Evolutionary conservation across 2,888 invertebrate species (phyloP).

Genomic region (Leistus spinibarbis): DNA sequence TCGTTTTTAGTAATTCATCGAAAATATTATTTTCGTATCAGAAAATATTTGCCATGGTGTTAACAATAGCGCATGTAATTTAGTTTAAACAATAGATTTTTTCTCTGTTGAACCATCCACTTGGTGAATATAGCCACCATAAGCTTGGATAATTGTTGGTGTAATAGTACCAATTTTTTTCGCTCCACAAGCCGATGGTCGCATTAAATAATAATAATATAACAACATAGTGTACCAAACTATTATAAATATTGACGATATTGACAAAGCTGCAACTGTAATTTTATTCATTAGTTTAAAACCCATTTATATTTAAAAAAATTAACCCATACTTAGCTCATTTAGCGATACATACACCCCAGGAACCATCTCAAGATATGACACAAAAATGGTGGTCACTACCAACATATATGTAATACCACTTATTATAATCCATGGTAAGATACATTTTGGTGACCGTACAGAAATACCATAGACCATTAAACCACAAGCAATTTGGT

Average conservation of each 20-base stretch:
- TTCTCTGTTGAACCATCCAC: slow-evolving; percentile 36
- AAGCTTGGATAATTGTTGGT: slow-evolving; percentile 46
- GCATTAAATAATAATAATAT: slow-evolving; percentile 44
- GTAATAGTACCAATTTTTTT: slow-evolving; percentile 41
- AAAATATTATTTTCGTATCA: neutral
- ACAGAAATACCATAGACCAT: slow-evolving; percentile 48
- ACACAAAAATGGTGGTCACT: slow-evolving; percentile 43
- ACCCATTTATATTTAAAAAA: neutral
- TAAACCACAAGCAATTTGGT: slow-evolving; percentile 45
- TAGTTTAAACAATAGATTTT: slow-evolving; percentile 38
- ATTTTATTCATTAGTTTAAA: slow-evolving; percentile 13
- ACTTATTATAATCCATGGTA: slow-evolving; percentile 48
- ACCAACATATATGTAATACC: slow-evolving; percentile 44
- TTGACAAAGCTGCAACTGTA: slow-evolving; percentile 43
- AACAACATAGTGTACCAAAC: slow-evolving; percentile 47
- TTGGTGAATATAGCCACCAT: slow-evolving; percentile 49
- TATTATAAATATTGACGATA: slow-evolving; percentile 43
- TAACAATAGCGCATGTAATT: neutral
- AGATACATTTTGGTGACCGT: slow-evolving; percentile 45
- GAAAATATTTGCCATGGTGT: neutral
- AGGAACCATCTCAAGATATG: slow-evolving; percentile 45
- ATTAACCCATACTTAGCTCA: slow-evolving; percentile 38
- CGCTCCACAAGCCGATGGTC: slow-evolving; percentile 40
- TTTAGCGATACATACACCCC: slow-evolving; percentile 45
- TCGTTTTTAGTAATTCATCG: neutral